A percentile compares a stretch with the other conserved stretches of the same genome.
Evolutionary conservation across 2,113 vertebrate genomes (phyloP).

Genomic region (Loxodonta africana): DNA sequence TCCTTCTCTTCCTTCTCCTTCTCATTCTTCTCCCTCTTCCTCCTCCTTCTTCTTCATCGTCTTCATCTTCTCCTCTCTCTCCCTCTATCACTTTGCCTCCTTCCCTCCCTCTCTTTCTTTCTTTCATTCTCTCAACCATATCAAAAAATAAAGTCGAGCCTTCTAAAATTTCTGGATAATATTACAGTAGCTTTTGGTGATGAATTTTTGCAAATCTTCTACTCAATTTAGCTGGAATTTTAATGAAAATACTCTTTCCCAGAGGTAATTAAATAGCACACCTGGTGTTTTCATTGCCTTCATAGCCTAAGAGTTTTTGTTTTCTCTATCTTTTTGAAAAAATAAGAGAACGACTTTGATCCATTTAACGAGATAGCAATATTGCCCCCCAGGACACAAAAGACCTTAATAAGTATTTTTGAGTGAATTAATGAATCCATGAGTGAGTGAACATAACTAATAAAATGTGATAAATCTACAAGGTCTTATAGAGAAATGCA

Average conservation of each 20-base stretch:
- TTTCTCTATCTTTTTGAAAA: background rate
- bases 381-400: background rate
- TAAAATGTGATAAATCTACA: background rate
- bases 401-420: background rate
- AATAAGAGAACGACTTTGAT: background rate
- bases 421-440: background rate
- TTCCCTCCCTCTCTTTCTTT: background rate
- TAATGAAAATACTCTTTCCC: background rate
- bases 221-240: conserved; percentile 22
- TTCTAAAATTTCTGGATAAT: background rate
- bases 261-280: background rate
- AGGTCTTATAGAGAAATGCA: background rate
- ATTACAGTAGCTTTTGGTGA: background rate
- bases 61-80: background rate
- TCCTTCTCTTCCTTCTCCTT: background rate
- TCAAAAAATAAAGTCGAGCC: background rate
- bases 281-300: background rate
- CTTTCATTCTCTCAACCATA: background rate
- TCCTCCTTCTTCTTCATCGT: background rate
- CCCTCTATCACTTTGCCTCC: background rate
- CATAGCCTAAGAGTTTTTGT: background rate
- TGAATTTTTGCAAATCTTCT: conserved; percentile 9
- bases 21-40: background rate
- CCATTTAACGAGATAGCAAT: background rate
- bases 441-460: background rate